Percentiles rank a stretch among this genome's conserved stretches.
Evolutionary conservation across 2,888 invertebrate genomes (phyloP).

Genomic region (Disparrhopalites patrizii): DNA sequence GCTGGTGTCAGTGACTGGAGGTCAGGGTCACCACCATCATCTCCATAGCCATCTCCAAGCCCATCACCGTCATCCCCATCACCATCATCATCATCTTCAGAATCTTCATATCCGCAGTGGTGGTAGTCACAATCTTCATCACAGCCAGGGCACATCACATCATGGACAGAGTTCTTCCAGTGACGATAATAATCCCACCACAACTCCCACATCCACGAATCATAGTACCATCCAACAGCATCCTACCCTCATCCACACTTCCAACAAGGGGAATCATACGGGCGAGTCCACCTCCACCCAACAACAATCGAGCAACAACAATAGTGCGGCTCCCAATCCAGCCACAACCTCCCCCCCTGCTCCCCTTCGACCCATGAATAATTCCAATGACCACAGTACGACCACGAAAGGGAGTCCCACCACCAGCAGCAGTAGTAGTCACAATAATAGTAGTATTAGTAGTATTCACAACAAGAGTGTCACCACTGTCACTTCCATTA

Average conservation of each 20-base stretch:
- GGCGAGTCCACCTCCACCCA: too few species aligned
- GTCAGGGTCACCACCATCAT: conserved; percentile 19
- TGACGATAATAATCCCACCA: background rate
- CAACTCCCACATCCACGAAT: too few species aligned
- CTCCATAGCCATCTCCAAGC: background rate
- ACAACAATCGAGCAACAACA: background rate
- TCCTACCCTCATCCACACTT: too few species aligned
- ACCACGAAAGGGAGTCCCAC: too few species aligned
- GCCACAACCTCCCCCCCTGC: too few species aligned
- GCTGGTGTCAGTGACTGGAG: conserved; percentile 9
- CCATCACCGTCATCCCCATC: background rate
- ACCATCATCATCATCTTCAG: background rate
- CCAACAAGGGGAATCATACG: too few species aligned
- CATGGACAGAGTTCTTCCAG: background rate
- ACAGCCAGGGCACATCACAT: background rate
- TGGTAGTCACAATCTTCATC: background rate
- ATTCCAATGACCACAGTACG: too few species aligned
- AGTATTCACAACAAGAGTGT: background rate
- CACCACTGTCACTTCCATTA: too few species aligned
- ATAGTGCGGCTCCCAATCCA: background rate
- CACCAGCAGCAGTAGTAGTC: too few species aligned
- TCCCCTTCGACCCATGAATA: too few species aligned
- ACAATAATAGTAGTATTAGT: background rate
- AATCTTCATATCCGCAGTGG: too few species aligned
- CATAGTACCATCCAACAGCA: too few species aligned